Base-by-base conservation (phyloP, 2,888 invertebrate species). In the Ormyrus pomaceus region DNA sequence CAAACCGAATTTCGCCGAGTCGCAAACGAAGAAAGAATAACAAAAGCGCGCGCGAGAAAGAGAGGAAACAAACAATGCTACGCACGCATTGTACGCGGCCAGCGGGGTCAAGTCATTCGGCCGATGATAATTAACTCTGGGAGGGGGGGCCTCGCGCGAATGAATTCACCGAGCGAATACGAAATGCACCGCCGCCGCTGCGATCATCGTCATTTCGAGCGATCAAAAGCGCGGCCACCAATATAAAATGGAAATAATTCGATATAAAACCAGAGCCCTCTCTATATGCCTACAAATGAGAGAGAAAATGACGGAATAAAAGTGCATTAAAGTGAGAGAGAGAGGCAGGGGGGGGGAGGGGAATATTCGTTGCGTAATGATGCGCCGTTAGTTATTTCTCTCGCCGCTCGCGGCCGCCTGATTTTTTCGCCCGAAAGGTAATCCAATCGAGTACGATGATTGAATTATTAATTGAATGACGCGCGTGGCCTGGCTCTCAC, bases 381-480 rank as follows among this genome's bases (percentile, higher is more conserved):
- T 86, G 86, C 83, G 83, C 80, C 85, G 83, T 83, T 83, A 84
- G 83, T 83, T 84, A 84, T 86, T 83, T 81, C 77, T 68, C 79
- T 34, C 70, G 71, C 75, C 19, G 71, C 77, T 77, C 79, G 65
- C 75, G 66, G 64, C 34, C 73, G 83, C 74, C 81, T 82, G 71
- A 80, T 87, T 86, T 87, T 82, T 84, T 84, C 84, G 83, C 82
- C 84, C 85, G 83, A 86, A 87, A 85, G 85, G 86, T 89, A 90
- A 89, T 89, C 86, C 86, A 88, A 89, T 89, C 87, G 87, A 84
- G 86, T 85, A 86, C 87, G 87, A 88, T 89, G 89, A 90, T 89
- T 89, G 89, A 88, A 90, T 90, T 90, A 89, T 89, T 89, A 90
- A 90, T 90, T 86, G 89, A 89, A 88, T 87, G 89, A 89, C 86